These are phyloP conservation scores for Leptopilina myrica DNA, from an alignment of 2,888 invertebrate genomes.

Conservation along the genomic window DNA sequence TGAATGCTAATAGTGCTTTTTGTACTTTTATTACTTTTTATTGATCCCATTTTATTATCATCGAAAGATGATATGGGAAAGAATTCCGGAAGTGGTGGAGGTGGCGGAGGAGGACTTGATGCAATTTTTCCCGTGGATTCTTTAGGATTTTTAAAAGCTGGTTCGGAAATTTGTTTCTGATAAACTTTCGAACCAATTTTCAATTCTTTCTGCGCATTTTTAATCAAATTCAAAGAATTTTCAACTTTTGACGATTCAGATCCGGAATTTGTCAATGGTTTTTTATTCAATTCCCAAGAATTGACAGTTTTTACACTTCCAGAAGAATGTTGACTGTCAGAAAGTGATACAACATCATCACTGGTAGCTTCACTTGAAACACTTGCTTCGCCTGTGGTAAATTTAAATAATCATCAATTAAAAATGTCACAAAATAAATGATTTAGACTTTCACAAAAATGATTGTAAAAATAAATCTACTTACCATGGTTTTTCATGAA, in stretches of 20 bases:
- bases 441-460: neutral
- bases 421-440: neutral
- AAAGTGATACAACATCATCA: slow-evolving; percentile 26
- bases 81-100: slow-evolving; percentile 76
- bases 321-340: slow-evolving; percentile 1
- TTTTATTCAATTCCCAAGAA: slow-evolving; percentile 26
- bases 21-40: slow-evolving; percentile 61
- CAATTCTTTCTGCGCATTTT: neutral
- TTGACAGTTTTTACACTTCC: slow-evolving; percentile 23
- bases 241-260: neutral
- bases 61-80: slow-evolving; percentile 64
- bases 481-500: slow-evolving; percentile 6
- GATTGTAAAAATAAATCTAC: neutral
- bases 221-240: neutral
- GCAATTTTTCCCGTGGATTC: slow-evolving; percentile 10
- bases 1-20: slow-evolving; percentile 54
- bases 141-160: neutral
- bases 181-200: neutral
- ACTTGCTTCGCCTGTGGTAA: slow-evolving; percentile 44
- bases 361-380: slow-evolving; percentile 44
- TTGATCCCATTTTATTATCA: slow-evolving; percentile 60
- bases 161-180: slow-evolving; percentile 1
- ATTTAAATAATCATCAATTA: neutral
- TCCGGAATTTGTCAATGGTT: neutral
- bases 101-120: slow-evolving; percentile 55